Conservation (phyloP, 92 coral and sea anemone species). For the Phenganax marumi region DNA sequence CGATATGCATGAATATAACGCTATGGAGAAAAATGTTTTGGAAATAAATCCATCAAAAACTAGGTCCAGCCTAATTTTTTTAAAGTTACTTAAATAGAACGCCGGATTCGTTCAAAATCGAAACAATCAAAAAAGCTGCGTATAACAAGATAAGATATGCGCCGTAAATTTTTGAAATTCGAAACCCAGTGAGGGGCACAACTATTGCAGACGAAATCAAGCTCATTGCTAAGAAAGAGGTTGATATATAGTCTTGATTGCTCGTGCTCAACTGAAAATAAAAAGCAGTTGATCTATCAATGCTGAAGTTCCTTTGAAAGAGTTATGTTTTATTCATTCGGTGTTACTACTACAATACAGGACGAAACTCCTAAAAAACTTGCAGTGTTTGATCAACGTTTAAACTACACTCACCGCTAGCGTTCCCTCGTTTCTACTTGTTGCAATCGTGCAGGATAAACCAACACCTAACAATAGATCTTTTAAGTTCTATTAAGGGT, state of each 20-base stretch:
- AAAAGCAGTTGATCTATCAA: background rate
- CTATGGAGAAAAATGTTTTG: no score
- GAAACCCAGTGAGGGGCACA: constrained; percentile 84
- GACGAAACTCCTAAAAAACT: no score
- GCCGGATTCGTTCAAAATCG: constrained; percentile 60
- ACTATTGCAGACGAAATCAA: constrained; percentile 79
- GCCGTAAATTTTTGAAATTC: constrained; percentile 80
- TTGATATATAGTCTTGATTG: constrained; percentile 76
- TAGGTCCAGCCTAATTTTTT: background rate
- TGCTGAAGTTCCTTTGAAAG: background rate
- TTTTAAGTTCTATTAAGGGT: constrained; percentile 6
- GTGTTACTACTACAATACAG: no score
- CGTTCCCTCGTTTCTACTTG: constrained; percentile 56
- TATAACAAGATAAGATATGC: constrained; percentile 74
- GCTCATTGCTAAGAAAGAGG: constrained; percentile 79
- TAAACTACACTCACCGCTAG: constrained; percentile 59
- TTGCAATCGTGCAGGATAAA: constrained; percentile 72
- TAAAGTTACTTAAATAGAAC: background rate
- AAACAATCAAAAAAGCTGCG: constrained; percentile 58
- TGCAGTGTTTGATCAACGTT: no score
- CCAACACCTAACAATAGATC: constrained; percentile 93
- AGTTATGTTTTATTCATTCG: background rate
- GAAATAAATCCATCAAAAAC: background rate
- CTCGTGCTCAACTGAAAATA: constrained; percentile 66
- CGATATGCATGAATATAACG: no score